A percentile compares a stretch with the other conserved stretches of the same genome.
phyloP scores from a whole-genome alignment of 2,797 vertebrate genomes.

The Antrozous pallidus region DNA sequence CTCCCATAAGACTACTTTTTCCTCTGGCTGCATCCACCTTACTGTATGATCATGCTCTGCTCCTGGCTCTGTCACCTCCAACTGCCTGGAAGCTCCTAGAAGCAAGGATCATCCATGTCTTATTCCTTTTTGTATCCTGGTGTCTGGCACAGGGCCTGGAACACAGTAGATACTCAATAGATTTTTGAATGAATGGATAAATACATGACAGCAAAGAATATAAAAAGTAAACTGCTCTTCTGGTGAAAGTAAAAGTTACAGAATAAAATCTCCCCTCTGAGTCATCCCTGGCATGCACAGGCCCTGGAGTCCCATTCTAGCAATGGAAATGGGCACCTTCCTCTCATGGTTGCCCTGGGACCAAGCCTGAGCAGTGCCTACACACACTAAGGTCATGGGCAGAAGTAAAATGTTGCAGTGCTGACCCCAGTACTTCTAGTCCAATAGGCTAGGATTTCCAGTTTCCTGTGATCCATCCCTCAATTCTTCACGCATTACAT shows the following conservation, averaged over 20 bases:
- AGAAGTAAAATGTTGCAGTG: background rate
- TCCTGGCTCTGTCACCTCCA: background rate
- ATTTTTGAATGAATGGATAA: background rate
- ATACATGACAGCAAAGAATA: background rate
- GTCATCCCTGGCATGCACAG: background rate
- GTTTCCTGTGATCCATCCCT: background rate
- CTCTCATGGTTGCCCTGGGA: background rate
- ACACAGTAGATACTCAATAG: background rate
- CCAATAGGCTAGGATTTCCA: background rate
- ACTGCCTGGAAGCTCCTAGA: background rate
- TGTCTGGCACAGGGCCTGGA: background rate
- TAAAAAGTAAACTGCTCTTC: background rate
- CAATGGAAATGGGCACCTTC: background rate
- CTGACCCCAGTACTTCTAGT: accelerated
- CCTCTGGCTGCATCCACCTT: background rate
- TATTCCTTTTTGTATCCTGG: background rate
- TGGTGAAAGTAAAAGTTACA: background rate
- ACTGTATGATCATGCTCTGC: background rate
- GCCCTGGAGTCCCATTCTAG: too few relatives aligned
- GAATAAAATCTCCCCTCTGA: background rate
- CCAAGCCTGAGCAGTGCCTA: background rate
- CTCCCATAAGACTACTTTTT: background rate
- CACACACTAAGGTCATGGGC: too few relatives aligned
- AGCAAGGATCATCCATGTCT: background rate
- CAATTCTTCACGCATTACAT: background rate